Percentiles rank a stretch among this genome's conserved stretches.
phyloP scores from a whole-genome alignment of 2,113 vertebrate species.

The Ameiurus melas region DNA sequence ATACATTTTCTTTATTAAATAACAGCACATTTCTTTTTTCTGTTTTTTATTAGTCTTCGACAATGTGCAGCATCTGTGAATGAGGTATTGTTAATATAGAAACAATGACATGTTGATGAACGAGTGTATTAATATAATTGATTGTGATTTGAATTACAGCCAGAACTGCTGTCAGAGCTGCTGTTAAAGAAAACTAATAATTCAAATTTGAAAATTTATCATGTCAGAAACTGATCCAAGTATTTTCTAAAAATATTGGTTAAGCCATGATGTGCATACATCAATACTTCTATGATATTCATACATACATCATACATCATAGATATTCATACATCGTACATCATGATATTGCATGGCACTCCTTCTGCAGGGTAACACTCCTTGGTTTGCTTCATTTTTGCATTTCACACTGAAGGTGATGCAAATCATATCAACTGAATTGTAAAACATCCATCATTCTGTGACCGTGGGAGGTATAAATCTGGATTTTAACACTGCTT shows the following conservation, averaged over 20 bases:
- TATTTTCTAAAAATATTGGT: background rate
- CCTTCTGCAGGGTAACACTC: background rate
- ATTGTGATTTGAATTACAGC: background rate
- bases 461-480: background rate
- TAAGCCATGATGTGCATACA: too few species aligned
- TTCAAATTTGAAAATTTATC: background rate
- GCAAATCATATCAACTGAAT: background rate
- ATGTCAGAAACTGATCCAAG: background rate
- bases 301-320: too few species aligned
- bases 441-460: background rate
- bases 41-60: background rate
- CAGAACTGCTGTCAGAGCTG: background rate
- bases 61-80: background rate
- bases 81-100: background rate
- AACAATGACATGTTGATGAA: background rate
- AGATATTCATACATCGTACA: too few species aligned
- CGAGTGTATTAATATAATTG: background rate
- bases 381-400: background rate
- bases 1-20: background rate
- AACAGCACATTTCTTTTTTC: background rate
- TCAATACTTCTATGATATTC: too few species aligned
- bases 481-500: background rate
- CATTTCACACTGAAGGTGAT: background rate
- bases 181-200: background rate
- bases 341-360: background rate